These are phyloP conservation scores for Prochilodus magdalenae DNA, from an alignment of 2,113 vertebrate genomes.

Conservation along the genomic window DNA sequence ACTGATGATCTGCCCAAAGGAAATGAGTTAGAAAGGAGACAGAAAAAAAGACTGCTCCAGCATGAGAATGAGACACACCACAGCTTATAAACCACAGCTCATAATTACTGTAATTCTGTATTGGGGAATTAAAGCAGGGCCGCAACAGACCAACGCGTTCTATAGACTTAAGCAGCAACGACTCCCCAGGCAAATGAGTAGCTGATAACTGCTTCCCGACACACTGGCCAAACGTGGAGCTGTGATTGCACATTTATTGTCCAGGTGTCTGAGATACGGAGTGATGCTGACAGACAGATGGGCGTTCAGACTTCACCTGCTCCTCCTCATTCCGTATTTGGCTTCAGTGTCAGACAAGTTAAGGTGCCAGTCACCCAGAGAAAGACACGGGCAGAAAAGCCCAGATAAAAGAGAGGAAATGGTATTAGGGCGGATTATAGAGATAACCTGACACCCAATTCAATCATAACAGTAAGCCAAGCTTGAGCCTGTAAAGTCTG, in stretches of 20 bases:
- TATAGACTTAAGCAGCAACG: background rate
- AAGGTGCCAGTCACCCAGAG: constrained; percentile 8
- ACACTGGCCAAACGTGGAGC: background rate
- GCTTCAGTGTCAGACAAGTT: constrained; percentile 26
- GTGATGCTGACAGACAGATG: background rate
- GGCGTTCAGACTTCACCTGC: background rate
- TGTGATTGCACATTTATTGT: background rate
- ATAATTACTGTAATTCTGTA: constrained; percentile 11
- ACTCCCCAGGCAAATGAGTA: background rate
- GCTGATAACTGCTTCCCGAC: background rate
- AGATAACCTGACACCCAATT: constrained; percentile 39
- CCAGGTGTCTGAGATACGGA: background rate
- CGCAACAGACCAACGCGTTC: background rate
- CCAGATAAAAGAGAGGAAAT: constrained; percentile 1
- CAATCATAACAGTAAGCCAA: constrained; percentile 23
- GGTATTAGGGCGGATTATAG: constrained; percentile 34
- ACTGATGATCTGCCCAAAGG: too few species aligned
- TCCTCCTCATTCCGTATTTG: background rate
- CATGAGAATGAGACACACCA: background rate
- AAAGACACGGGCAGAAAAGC: background rate
- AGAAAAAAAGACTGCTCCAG: background rate
- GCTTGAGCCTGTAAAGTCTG: constrained; percentile 32
- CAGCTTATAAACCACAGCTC: background rate
- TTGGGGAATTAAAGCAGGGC: background rate
- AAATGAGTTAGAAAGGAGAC: background rate